Conservation (phyloP, 2,888 invertebrate genomes). For the Chymomyza fuscimana region DNA sequence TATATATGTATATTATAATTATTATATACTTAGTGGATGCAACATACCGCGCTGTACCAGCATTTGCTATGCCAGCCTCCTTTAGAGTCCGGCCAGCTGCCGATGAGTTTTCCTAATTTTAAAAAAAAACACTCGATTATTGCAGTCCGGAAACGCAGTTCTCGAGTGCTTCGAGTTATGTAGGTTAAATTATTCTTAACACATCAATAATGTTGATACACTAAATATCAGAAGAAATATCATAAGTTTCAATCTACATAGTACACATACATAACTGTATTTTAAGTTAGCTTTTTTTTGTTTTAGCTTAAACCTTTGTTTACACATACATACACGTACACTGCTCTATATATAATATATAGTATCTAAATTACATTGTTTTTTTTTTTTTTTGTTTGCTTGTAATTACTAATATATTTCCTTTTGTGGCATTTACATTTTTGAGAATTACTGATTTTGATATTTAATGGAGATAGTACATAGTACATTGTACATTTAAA, state of each 20-base stretch:
- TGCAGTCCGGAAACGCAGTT: conserved; percentile 4
- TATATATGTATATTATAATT: conserved; percentile 3
- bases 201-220: conserved; percentile 68
- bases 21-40: conserved; percentile 61
- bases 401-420: background rate
- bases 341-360: background rate
- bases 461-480: background rate
- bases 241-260: conserved; percentile 52
- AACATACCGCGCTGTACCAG: conserved; percentile 70
- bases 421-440: background rate
- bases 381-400: background rate
- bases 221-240: conserved; percentile 63
- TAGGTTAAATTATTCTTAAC: conserved; percentile 42
- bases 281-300: conserved; percentile 15
- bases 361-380: background rate
- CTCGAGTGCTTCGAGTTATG: conserved; percentile 14
- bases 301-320: conserved; percentile 15
- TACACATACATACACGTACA: conserved; percentile 26
- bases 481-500: background rate
- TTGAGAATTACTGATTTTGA: background rate
- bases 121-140: conserved; percentile 24
- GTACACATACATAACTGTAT: background rate
- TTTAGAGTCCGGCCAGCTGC: conserved; percentile 48
- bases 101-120: conserved; percentile 54
- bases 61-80: conserved; percentile 38